Percentiles rank a stretch among this genome's conserved stretches.
phyloP scores from a whole-genome alignment of 1,140 invertebrate genomes.

The Scaptomyza montana region DNA sequence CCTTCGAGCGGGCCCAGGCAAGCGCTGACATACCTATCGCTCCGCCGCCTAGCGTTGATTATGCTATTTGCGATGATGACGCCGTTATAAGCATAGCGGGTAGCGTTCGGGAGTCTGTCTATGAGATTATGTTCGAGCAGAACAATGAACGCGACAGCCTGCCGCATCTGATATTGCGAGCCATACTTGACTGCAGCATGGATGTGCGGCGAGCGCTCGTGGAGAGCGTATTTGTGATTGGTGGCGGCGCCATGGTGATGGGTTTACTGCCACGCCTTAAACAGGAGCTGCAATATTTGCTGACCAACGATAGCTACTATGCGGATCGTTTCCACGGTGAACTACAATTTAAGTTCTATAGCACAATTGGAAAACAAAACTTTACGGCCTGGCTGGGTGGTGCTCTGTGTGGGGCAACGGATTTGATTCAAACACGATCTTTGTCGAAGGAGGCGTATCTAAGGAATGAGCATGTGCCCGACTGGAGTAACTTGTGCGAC shows the following conservation, averaged over 20 bases:
- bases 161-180: constrained; percentile 92
- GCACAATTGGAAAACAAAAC: constrained; percentile 91
- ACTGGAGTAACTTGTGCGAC: constrained; percentile 92
- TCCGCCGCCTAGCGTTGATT: constrained; percentile 87
- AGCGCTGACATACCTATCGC: constrained; percentile 85
- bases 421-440: constrained; percentile 89
- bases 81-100: constrained; percentile 88
- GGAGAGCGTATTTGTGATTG: constrained; percentile 93
- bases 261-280: constrained; percentile 91
- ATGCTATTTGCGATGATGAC: constrained; percentile 87
- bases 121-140: constrained; percentile 93
- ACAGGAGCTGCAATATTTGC: constrained; percentile 88
- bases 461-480: constrained; percentile 88
- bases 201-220: constrained; percentile 90
- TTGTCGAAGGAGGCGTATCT: constrained; percentile 90
- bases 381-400: constrained; percentile 94
- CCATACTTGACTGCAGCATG: constrained; percentile 91
- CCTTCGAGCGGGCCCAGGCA: constrained; percentile 87
- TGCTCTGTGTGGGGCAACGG: constrained; percentile 92
- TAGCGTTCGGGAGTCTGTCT: constrained; percentile 89
- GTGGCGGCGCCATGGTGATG: constrained; percentile 92
- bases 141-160: constrained; percentile 93
- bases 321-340: constrained; percentile 84
- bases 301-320: constrained; percentile 87
- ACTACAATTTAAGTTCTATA: constrained; percentile 89